phyloP scores from a whole-genome alignment of 2,113 vertebrate species.

The Tylochromis polylepis region DNA sequence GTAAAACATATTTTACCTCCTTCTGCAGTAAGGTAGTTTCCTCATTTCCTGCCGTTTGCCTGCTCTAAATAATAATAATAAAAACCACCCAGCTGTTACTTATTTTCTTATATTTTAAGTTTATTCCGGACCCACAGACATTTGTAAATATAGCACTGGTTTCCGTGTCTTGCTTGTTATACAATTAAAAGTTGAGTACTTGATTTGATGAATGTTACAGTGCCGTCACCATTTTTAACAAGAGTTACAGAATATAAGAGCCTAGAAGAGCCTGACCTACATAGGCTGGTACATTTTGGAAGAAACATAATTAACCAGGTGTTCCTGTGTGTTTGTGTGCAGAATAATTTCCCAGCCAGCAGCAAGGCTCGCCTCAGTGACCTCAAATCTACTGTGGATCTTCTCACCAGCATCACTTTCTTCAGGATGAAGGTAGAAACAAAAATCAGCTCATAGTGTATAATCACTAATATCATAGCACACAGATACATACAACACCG shows the following conservation, averaged over 20 bases:
- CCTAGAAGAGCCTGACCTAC: not conserved
- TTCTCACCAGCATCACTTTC: slow-evolving; percentile 97
- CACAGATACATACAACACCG: not conserved
- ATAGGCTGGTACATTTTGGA: fast-evolving
- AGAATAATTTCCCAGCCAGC: slow-evolving; percentile 98
- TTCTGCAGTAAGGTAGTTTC: not conserved
- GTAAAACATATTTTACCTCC: not conserved
- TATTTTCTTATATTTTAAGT: not conserved
- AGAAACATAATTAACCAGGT: not conserved
- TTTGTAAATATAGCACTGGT: not conserved
- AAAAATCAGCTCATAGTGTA: not conserved
- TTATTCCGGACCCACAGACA: not conserved
- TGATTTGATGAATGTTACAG: not conserved
- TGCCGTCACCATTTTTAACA: not conserved
- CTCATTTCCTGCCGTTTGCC: not conserved
- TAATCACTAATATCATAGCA: not conserved
- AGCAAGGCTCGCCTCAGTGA: slow-evolving; percentile 84
- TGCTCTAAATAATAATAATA: not conserved
- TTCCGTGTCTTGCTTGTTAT: not conserved
- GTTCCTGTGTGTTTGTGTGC: slow-evolving; percentile 27
- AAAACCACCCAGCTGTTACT: not conserved
- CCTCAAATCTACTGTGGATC: slow-evolving; percentile 94
- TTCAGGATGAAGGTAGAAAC: slow-evolving; percentile 93
- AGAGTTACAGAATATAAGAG: not conserved
- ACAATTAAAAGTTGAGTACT: not conserved